Conservation (phyloP, 2,797 vertebrate genomes). For the Paramormyrops hopkinsi region DNA sequence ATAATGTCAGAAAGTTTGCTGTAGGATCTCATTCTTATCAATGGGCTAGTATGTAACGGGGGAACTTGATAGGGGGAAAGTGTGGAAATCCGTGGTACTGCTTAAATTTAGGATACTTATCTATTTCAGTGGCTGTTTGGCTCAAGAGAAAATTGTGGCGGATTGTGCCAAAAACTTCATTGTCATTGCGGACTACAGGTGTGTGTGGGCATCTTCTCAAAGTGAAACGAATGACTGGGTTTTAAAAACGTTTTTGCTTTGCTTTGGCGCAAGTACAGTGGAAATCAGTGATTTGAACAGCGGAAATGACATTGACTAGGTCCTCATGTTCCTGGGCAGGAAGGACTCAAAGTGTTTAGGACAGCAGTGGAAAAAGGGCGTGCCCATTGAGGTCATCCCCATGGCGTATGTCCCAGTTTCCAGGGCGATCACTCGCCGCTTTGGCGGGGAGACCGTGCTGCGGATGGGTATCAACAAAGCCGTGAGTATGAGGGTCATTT, state of each 20-base stretch:
- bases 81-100: not conserved
- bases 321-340: conserved; percentile 50
- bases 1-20: not conserved
- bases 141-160: conserved; percentile 96
- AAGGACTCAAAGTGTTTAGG: conserved; percentile 84
- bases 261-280: not conserved
- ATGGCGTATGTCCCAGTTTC: conserved; percentile 88
- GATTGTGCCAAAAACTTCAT: conserved; percentile 86
- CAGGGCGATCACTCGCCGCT: conserved; percentile 67
- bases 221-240: not conserved
- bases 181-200: conserved; percentile 95
- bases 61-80: not conserved
- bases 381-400: conserved; percentile 91
- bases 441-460: conserved; percentile 74
- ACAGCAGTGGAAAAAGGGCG: conserved; percentile 93
- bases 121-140: conserved; percentile 78
- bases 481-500: conserved; percentile 56
- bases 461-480: conserved; percentile 94
- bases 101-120: not conserved
- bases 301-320: not conserved
- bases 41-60: not conserved
- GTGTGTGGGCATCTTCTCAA: conserved; percentile 19
- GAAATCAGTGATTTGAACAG: not conserved
- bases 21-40: not conserved
- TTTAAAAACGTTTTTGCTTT: not conserved